Evolutionary conservation across 2,113 vertebrate genomes (phyloP).

Genomic region (Heterochromis multidens): DNA sequence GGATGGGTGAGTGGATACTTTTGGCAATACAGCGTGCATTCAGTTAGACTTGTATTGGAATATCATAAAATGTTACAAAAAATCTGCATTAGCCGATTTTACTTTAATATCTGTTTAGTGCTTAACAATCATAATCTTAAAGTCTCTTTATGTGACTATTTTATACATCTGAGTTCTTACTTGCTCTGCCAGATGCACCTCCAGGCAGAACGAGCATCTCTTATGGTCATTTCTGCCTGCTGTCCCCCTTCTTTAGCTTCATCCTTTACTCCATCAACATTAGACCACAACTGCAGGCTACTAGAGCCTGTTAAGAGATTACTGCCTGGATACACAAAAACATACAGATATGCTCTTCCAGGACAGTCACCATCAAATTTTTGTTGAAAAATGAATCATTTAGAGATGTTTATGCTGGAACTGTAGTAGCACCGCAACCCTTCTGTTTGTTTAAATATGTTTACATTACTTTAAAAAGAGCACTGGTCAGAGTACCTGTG

Average conservation of each 20-base stretch:
- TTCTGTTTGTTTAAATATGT: not conserved
- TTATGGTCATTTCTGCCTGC: constrained; percentile 17
- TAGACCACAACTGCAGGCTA: constrained; percentile 90
- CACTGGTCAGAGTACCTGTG: constrained; percentile 76
- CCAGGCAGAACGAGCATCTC: constrained; percentile 77
- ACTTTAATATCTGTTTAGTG: not conserved
- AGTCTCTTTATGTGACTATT: not conserved
- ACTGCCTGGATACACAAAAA: constrained; percentile 74
- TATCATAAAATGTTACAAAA: not conserved
- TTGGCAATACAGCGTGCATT: too few species aligned
- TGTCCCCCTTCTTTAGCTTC: constrained; percentile 63
- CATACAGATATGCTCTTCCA: not conserved
- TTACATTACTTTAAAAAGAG: not conserved
- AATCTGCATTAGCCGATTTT: not conserved
- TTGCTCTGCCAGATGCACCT: constrained; percentile 93
- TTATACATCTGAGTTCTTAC: constrained; percentile 74
- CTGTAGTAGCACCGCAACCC: not conserved
- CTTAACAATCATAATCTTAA: not conserved
- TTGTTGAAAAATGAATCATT: not conserved
- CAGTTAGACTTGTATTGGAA: not conserved
- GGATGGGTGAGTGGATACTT: too few species aligned
- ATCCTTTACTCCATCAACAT: constrained; percentile 54
- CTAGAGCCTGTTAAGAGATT: constrained; percentile 88
- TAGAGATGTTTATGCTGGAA: not conserved
- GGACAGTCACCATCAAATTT: not conserved